A percentile compares a stretch with the other conserved stretches of the same genome.
phyloP scores from a whole-genome alignment of 1,140 invertebrate genomes.

The Drosophila burlai region DNA sequence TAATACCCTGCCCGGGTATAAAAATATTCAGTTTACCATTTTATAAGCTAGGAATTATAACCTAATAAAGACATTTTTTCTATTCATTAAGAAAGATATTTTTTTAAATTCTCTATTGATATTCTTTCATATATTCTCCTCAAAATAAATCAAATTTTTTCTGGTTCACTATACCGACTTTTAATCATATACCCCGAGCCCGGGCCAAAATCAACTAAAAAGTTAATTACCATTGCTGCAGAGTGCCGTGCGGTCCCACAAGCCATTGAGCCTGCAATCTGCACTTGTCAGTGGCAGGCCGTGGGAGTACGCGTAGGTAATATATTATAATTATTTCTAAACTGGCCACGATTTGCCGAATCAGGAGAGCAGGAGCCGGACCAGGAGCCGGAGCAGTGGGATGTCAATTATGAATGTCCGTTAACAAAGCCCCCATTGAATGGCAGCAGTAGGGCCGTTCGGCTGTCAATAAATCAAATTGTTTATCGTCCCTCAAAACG shows the following conservation, averaged over 20 bases:
- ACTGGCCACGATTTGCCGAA: constrained; percentile 39
- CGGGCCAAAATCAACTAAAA: constrained; percentile 39
- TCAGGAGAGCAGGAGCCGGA: constrained; percentile 5
- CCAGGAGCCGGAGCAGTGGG: background rate
- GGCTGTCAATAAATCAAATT: constrained; percentile 68
- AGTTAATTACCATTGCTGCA: constrained; percentile 56
- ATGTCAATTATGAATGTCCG: constrained; percentile 53
- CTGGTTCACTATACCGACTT: background rate
- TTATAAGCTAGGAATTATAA: no score
- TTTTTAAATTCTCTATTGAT: no score
- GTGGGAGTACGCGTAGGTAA: constrained; percentile 22
- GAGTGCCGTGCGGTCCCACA: background rate
- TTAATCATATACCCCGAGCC: background rate
- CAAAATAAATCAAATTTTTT: background rate
- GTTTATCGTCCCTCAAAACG: constrained; percentile 58
- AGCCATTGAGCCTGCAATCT: constrained; percentile 30
- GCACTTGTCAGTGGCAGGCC: constrained; percentile 23
- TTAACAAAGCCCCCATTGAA: constrained; percentile 47
- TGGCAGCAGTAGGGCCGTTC: constrained; percentile 48
- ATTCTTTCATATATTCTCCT: no score
- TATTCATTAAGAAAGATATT: no score
- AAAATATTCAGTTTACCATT: no score
- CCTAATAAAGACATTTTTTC: no score
- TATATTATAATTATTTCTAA: constrained; percentile 59
- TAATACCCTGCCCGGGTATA: no score